These are phyloP conservation scores for Coelogynopora nodosa DNA, from an alignment of 2,888 invertebrate species.

Conservation along the genomic window DNA sequence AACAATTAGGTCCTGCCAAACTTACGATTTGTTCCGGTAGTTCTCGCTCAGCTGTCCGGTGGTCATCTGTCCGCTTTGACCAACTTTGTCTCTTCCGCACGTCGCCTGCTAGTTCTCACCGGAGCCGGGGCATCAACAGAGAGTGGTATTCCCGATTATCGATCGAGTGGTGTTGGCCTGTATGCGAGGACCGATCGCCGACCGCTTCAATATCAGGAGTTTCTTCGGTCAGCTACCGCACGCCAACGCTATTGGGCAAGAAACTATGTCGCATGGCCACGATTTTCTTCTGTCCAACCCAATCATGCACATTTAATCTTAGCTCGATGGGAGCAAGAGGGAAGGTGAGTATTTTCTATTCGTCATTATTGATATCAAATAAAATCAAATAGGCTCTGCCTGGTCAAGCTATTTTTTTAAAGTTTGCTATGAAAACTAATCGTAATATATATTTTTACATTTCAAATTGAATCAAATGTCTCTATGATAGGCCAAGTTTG, in stretches of 20 bases:
- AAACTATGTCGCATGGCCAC: constrained; percentile 83
- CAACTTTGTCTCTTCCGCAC: not conserved
- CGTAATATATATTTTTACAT: too few species aligned
- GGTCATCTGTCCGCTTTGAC: not conserved
- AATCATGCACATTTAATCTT: constrained; percentile 75
- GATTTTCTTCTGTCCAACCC: constrained; percentile 72
- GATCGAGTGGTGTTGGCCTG: constrained; percentile 83
- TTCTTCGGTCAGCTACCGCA: constrained; percentile 65
- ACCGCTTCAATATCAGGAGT: constrained; percentile 81
- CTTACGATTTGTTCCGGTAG: not conserved
- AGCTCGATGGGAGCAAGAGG: constrained; percentile 69
- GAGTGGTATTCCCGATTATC: constrained; percentile 70
- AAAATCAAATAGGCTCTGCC: not conserved
- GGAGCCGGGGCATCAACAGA: constrained; percentile 96
- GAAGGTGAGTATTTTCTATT: not conserved
- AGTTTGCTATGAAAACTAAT: too few species aligned
- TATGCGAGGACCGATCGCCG: constrained; percentile 79
- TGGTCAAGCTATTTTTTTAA: too few species aligned
- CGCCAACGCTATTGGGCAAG: constrained; percentile 89
- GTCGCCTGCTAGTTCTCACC: constrained; percentile 69
- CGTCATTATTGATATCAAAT: not conserved
- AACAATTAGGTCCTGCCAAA: not conserved
- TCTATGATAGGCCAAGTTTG: too few species aligned
- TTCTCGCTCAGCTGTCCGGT: not conserved
- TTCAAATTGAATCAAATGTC: too few species aligned